Evolutionary conservation across 2,113 vertebrate genomes (phyloP).

Genomic region (Zeus faber): DNA sequence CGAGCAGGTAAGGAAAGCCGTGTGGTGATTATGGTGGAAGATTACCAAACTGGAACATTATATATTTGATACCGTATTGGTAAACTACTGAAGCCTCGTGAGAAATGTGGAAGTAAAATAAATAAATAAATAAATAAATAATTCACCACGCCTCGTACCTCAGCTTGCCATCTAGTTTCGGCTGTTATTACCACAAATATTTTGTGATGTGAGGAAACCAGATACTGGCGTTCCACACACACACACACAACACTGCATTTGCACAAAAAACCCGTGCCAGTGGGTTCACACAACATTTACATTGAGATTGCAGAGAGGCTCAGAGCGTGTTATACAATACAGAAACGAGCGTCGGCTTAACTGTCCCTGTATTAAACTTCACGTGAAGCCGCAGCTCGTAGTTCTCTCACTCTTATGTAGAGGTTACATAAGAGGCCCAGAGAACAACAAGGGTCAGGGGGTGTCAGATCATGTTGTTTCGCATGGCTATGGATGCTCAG

Average conservation of each 20-base stretch:
- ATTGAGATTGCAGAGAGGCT: slow-evolving; percentile 24
- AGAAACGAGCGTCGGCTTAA: slow-evolving; percentile 31
- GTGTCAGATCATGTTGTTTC: slow-evolving; percentile 62
- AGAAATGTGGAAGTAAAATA: too few species aligned
- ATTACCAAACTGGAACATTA: too few species aligned
- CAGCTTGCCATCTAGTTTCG: too few species aligned
- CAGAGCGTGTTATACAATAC: slow-evolving; percentile 23
- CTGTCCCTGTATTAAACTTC: slow-evolving; percentile 7
- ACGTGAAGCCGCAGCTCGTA: slow-evolving; percentile 16
- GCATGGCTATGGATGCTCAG: slow-evolving; percentile 53
- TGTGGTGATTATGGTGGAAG: slow-evolving; percentile 24
- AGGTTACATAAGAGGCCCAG: slow-evolving; percentile 52
- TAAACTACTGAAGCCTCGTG: too few species aligned
- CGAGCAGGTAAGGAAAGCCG: slow-evolving; percentile 85
- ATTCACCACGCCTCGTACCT: too few species aligned
- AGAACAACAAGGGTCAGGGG: slow-evolving; percentile 53
- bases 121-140: too few species aligned
- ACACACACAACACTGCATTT: neutral
- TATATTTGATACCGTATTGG: too few species aligned
- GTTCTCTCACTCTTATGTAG: too few species aligned
- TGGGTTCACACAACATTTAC: slow-evolving; percentile 20
- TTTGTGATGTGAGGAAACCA: too few species aligned
- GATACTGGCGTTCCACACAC: too few species aligned
- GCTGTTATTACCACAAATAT: too few species aligned
- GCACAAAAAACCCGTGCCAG: neutral